These are phyloP conservation scores for Cladorhizidae sp. DNA, from an alignment of 37 sponge, comb jelly and placozoan genomes.

Conservation along the genomic window DNA sequence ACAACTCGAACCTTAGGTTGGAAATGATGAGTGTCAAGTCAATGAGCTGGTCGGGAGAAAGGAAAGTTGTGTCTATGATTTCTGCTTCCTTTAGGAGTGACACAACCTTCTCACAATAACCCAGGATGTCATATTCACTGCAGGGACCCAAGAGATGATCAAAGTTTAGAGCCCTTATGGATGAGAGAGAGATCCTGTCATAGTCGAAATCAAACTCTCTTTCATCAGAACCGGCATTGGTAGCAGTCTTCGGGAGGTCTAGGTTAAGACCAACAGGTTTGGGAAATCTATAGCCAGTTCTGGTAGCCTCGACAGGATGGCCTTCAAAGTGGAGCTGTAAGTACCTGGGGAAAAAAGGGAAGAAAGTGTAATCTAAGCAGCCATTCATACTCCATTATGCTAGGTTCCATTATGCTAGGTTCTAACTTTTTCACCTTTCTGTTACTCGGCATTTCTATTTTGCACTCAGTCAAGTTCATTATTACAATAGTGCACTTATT, in stretches of 20 bases:
- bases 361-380: too few species aligned
- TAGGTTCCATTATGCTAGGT: too few species aligned
- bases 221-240: neutral
- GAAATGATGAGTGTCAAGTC: conserved; percentile 47
- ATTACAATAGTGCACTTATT: too few species aligned
- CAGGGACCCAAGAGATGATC: conserved; percentile 19
- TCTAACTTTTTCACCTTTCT: too few species aligned
- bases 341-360: conserved; percentile 18
- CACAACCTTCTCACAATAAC: neutral
- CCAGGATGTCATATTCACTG: neutral
- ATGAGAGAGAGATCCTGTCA: conserved; percentile 2
- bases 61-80: conserved; percentile 9
- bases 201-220: neutral
- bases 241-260: neutral
- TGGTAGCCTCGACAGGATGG: conserved; percentile 57
- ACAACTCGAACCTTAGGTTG: conserved; percentile 44
- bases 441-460: too few species aligned
- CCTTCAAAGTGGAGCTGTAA: conserved; percentile 49
- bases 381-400: too few species aligned
- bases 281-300: conserved; percentile 41
- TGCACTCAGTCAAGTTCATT: too few species aligned
- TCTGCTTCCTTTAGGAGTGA: conserved; percentile 29
- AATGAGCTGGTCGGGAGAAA: conserved; percentile 45
- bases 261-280: neutral
- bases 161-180: conserved; percentile 5